Evolutionary conservation across 1,140 invertebrate species (phyloP).

Genomic region (Sarcophaga peregrina): DNA sequence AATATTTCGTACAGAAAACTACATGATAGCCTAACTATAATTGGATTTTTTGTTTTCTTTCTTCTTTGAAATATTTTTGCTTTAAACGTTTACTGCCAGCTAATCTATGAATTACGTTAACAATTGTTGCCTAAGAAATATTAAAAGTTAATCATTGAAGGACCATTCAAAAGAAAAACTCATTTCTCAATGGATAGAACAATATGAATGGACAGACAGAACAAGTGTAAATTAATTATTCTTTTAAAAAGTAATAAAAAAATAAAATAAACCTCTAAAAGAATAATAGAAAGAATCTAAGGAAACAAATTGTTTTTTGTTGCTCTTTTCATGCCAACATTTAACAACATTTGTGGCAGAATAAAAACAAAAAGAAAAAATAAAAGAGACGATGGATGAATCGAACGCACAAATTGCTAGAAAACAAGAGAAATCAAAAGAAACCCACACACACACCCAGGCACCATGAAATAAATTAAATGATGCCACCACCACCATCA

Average conservation of each 20-base stretch:
- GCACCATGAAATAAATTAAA: background rate
- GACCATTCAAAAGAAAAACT: background rate
- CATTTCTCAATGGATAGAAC: background rate
- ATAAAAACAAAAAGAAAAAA: background rate
- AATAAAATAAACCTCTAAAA: background rate
- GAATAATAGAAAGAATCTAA: too few relatives aligned
- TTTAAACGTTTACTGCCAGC: too few relatives aligned
- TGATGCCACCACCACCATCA: background rate
- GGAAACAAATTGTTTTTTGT: background rate
- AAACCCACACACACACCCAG: background rate
- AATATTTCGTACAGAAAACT: too few relatives aligned
- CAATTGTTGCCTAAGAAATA: too few relatives aligned
- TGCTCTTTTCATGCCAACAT: background rate
- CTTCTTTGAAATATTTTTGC: too few relatives aligned
- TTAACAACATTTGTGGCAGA: background rate
- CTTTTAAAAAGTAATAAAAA: background rate
- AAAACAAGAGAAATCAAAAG: background rate
- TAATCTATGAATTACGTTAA: too few relatives aligned
- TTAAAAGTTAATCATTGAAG: too few relatives aligned
- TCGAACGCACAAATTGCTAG: conserved; percentile 2
- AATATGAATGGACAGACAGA: background rate
- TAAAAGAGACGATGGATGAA: background rate
- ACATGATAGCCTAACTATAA: too few relatives aligned
- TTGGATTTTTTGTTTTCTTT: too few relatives aligned
- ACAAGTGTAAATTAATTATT: background rate